These are phyloP conservation scores for Caracal caracal DNA, from an alignment of 2,113 vertebrate species.

Conservation along the genomic window DNA sequence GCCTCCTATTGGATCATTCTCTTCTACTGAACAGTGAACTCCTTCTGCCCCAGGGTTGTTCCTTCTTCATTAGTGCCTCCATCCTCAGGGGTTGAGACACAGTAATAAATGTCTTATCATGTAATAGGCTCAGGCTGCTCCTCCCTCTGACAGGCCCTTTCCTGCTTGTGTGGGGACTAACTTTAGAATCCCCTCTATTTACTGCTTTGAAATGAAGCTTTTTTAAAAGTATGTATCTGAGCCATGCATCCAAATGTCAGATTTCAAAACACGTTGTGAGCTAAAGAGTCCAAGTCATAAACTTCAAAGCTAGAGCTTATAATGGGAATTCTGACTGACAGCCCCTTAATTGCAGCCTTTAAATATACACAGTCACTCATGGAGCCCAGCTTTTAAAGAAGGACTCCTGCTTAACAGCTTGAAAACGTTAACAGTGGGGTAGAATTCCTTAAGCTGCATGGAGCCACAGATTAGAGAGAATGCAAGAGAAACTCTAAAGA, in stretches of 20 bases:
- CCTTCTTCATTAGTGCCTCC: background rate
- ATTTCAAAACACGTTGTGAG: slow-evolving; percentile 44
- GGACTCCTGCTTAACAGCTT: background rate
- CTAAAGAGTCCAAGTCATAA: background rate
- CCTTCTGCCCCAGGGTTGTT: background rate
- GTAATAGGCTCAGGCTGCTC: background rate
- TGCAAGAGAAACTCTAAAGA: background rate
- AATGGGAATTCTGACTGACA: slow-evolving; percentile 21
- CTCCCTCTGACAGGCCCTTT: background rate
- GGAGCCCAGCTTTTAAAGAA: background rate
- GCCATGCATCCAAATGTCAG: slow-evolving; percentile 29
- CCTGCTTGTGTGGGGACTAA: background rate
- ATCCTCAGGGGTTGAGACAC: background rate
- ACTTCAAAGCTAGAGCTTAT: slow-evolving; percentile 45
- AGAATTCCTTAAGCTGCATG: slow-evolving; percentile 10
- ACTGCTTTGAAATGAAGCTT: background rate
- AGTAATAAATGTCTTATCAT: background rate
- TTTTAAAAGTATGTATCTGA: background rate
- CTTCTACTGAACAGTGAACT: fast-evolving
- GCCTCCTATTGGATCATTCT: background rate
- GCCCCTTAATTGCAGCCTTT: slow-evolving; percentile 51
- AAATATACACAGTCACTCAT: background rate
- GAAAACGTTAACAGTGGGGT: slow-evolving; percentile 1
- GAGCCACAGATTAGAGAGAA: slow-evolving; percentile 35
- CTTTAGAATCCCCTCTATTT: background rate